Conservation (phyloP, 1,140 invertebrate genomes). For the Ericerus pela region DNA sequence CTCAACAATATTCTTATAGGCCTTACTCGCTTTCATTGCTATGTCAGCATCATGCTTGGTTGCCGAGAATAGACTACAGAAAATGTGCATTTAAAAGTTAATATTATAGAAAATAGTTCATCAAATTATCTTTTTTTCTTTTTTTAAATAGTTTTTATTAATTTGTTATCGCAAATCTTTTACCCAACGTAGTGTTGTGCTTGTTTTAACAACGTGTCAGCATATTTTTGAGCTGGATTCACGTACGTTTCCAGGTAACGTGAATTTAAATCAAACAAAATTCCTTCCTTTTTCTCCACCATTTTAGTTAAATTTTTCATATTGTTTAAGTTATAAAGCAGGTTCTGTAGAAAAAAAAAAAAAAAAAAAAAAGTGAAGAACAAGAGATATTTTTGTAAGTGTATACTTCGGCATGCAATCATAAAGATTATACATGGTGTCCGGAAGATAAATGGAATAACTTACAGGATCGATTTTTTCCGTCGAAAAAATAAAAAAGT, state of each 20-base stretch:
- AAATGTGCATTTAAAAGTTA: not conserved
- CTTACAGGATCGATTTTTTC: too few species aligned
- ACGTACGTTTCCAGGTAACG: slow-evolving; percentile 50
- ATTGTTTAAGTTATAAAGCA: slow-evolving; percentile 29
- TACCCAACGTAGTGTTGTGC: slow-evolving; percentile 45
- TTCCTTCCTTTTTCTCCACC: slow-evolving; percentile 40
- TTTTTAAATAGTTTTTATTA: not conserved
- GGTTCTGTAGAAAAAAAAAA: slow-evolving; percentile 24
- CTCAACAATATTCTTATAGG: slow-evolving; percentile 63
- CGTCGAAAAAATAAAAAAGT: too few species aligned
- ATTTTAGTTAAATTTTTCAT: slow-evolving; percentile 31
- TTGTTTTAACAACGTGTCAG: slow-evolving; percentile 41
- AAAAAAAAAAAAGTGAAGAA: too few species aligned
- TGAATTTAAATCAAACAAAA: slow-evolving; percentile 46
- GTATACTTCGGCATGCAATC: too few species aligned
- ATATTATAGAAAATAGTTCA: slow-evolving; percentile 4
- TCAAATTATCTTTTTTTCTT: not conserved
- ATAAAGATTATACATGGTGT: too few species aligned
- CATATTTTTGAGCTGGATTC: slow-evolving; percentile 47
- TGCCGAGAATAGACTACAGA: slow-evolving; percentile 44
- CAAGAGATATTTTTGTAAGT: too few species aligned
- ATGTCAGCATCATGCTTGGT: slow-evolving; percentile 48
- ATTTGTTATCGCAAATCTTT: too few species aligned
- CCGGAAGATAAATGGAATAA: too few species aligned
- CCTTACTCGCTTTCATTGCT: slow-evolving; percentile 59